Evolutionary conservation across 2,113 vertebrate species (phyloP).

Genomic region (Sinocyclocheilus anshuiensis): DNA sequence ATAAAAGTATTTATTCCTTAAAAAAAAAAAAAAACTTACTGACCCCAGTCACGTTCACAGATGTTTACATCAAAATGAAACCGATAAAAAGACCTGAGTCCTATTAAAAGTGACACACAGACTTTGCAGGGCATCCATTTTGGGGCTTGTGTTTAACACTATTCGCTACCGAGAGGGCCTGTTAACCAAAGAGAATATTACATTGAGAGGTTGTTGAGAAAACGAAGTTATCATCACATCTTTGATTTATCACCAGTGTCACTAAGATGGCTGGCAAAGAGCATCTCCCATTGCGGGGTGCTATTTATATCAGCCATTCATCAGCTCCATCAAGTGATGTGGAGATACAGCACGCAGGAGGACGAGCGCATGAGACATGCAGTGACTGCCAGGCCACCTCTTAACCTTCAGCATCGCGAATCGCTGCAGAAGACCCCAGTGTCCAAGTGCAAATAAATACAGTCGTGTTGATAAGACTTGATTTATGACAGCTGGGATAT

Average conservation of each 20-base stretch:
- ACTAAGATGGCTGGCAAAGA: constrained; percentile 64
- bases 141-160: background rate
- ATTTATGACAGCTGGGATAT: constrained; percentile 28
- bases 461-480: background rate
- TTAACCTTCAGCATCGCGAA: background rate
- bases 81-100: background rate
- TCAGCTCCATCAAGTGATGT: constrained; percentile 61
- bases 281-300: constrained; percentile 52
- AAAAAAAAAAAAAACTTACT: too few relatives aligned
- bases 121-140: constrained; percentile 1
- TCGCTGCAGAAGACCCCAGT: background rate
- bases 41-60: too few relatives aligned
- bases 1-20: too few relatives aligned
- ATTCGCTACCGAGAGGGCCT: background rate
- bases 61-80: background rate
- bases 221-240: constrained; percentile 54
- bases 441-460: background rate
- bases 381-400: background rate
- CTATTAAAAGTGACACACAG: background rate
- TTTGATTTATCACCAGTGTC: constrained; percentile 74
- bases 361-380: background rate
- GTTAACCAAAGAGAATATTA: constrained; percentile 31
- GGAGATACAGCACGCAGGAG: constrained; percentile 47
- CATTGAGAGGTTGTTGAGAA: constrained; percentile 3
- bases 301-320: constrained; percentile 72